These are phyloP conservation scores for Epicauta chinensis DNA, from an alignment of 1,140 invertebrate species.

Conservation along the genomic window DNA sequence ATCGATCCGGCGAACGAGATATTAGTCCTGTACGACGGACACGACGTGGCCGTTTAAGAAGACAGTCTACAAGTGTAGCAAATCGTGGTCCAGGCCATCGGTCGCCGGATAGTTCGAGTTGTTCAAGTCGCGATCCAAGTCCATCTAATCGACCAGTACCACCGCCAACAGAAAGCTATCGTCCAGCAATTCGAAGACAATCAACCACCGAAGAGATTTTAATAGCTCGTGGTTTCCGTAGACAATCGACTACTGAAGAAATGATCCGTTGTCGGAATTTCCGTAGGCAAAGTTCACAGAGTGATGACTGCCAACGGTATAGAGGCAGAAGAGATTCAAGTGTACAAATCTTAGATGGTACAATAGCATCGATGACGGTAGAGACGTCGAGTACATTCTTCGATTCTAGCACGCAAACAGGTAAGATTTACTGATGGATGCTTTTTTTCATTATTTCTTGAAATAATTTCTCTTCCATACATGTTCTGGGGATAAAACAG, in stretches of 20 bases:
- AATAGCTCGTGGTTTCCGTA: conserved; percentile 79
- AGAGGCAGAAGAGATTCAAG: conserved; percentile 77
- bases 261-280: conserved; percentile 88
- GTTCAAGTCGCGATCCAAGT: conserved; percentile 64
- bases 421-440: conserved; percentile 54
- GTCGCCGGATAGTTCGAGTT: conserved; percentile 69
- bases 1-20: conserved; percentile 60
- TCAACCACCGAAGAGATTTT: conserved; percentile 89
- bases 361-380: conserved; percentile 87
- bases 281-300: conserved; percentile 71
- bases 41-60: conserved; percentile 56
- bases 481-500: too few species aligned
- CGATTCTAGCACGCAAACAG: conserved; percentile 87
- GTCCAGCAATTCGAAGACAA: conserved; percentile 72
- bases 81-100: conserved; percentile 46
- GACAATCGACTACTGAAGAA: conserved; percentile 86
- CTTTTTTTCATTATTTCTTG: too few species aligned
- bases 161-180: conserved; percentile 46
- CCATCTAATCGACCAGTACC: conserved; percentile 54
- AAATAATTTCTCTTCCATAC: too few species aligned
- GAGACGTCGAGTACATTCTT: conserved; percentile 88
- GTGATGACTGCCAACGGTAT: conserved; percentile 67
- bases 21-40: conserved; percentile 61
- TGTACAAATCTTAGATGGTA: conserved; percentile 85
- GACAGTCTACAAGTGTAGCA: conserved; percentile 74